These are phyloP conservation scores for Cyprinus carpio DNA, from an alignment of 2,113 vertebrate species.

Conservation along the genomic window DNA sequence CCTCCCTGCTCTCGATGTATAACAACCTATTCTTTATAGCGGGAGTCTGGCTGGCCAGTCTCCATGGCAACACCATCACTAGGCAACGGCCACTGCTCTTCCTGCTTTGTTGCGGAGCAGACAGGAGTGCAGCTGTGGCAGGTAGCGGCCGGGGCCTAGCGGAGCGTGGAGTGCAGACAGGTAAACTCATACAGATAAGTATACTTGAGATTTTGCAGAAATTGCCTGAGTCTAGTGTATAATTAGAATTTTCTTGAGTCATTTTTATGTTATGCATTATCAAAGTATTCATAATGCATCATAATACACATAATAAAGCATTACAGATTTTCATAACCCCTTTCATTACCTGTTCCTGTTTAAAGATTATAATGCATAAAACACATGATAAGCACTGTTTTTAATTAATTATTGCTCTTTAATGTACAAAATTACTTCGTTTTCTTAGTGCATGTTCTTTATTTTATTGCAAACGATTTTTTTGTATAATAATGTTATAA, in stretches of 20 bases:
- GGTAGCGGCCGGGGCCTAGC: constrained; percentile 47
- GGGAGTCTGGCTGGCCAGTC: constrained; percentile 77
- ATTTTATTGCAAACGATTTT: too few species aligned
- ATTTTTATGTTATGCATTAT: neutral
- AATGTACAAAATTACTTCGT: too few species aligned
- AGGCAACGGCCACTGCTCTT: constrained; percentile 79
- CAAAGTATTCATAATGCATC: neutral
- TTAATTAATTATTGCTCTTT: too few species aligned
- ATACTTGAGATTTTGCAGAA: neutral
- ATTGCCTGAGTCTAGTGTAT: neutral
- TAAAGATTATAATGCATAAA: neutral
- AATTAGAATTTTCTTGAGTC: neutral
- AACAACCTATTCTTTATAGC: constrained; percentile 77
- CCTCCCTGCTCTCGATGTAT: constrained; percentile 69
- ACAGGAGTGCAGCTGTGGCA: constrained; percentile 49
- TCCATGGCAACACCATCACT: constrained; percentile 83
- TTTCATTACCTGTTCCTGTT: neutral
- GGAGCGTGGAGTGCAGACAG: constrained; percentile 19
- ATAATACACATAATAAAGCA: neutral
- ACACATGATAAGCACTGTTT: too few species aligned
- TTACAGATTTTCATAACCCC: too few species aligned
- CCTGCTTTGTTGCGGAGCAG: constrained; percentile 65
- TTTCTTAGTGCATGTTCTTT: too few species aligned
- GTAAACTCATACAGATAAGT: neutral
- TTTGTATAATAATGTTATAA: too few species aligned